These are phyloP conservation scores for Lepus townsendii DNA, from an alignment of 2,797 vertebrate species.

Conservation along the genomic window DNA sequence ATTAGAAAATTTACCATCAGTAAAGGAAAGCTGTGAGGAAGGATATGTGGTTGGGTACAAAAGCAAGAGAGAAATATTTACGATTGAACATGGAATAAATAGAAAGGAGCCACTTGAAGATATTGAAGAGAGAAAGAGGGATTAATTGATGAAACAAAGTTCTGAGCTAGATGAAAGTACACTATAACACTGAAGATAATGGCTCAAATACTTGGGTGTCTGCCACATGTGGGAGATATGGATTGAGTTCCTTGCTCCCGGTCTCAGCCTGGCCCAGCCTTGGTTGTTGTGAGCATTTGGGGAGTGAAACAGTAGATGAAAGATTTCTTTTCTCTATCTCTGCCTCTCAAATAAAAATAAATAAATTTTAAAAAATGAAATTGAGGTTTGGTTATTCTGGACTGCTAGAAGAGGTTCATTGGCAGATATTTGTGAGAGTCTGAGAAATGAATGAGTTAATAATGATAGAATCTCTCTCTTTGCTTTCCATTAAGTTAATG, in stretches of 20 bases:
- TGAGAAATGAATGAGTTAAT: neutral
- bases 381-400: neutral
- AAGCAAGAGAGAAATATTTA: neutral
- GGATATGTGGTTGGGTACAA: neutral
- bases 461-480: neutral
- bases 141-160: neutral
- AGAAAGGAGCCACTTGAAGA: neutral
- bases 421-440: neutral
- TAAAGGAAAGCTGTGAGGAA: neutral
- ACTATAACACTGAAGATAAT: neutral
- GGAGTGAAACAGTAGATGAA: too few relatives aligned
- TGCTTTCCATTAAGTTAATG: neutral
- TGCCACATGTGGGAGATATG: too few relatives aligned
- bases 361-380: neutral
- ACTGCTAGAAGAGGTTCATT: neutral
- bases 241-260: too few relatives aligned
- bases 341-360: too few relatives aligned
- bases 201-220: too few relatives aligned
- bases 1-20: neutral
- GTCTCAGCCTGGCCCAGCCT: too few relatives aligned
- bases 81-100: neutral
- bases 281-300: too few relatives aligned
- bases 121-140: neutral
- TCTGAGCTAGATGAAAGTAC: constrained; percentile 7
- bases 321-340: too few relatives aligned